Evolutionary conservation across 2,113 vertebrate species (phyloP).

Genomic region (Hydrochoerus hydrochaeris): DNA sequence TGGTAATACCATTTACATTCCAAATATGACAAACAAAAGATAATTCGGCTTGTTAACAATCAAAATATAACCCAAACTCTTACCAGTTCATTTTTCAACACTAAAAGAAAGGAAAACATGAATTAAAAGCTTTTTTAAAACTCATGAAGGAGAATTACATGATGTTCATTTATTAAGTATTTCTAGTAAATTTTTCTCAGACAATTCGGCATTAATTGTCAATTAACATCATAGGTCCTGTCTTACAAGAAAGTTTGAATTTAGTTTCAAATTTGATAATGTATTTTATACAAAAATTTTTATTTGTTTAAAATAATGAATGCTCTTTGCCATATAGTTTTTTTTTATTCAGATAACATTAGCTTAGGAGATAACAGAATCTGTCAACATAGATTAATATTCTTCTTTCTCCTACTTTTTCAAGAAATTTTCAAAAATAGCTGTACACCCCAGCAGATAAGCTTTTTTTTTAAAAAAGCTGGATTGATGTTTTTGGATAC

Average conservation of each 20-base stretch:
- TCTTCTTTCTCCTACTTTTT: constrained; percentile 16
- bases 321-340: not conserved
- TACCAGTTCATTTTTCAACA: constrained; percentile 7
- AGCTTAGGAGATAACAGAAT: not conserved
- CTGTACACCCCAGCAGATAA: not conserved
- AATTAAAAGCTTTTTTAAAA: constrained; percentile 45
- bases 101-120: constrained; percentile 2
- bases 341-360: constrained; percentile 16
- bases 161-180: constrained; percentile 23
- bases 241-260: constrained; percentile 30
- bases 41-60: constrained; percentile 47
- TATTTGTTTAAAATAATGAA: not conserved
- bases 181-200: not conserved
- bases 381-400: constrained; percentile 10
- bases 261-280: constrained; percentile 33
- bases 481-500: not conserved
- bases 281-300: constrained; percentile 44
- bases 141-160: not conserved
- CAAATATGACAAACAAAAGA: constrained; percentile 31
- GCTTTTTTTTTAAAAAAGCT: not conserved
- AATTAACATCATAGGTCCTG: no score
- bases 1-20: constrained; percentile 37
- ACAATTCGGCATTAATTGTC: no score
- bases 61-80: constrained; percentile 40
- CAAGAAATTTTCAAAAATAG: constrained; percentile 31